phyloP scores from a whole-genome alignment of 2,888 invertebrate species.

The Xanthorhoe spadicearia region DNA sequence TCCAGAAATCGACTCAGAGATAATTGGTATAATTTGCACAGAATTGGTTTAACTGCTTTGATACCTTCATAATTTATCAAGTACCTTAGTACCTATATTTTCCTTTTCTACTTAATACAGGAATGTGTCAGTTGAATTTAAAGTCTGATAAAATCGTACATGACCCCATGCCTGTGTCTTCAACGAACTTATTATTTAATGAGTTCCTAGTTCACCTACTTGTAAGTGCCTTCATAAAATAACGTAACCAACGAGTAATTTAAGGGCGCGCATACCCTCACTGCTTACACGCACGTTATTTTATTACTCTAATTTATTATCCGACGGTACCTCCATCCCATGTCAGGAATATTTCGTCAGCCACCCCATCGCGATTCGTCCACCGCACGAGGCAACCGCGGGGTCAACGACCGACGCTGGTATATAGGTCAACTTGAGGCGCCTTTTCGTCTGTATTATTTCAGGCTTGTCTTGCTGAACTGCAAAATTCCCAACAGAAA shows the following conservation, averaged over 20 bases:
- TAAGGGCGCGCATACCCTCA: not conserved
- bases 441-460: conserved; percentile 78
- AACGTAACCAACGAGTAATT: conserved; percentile 6
- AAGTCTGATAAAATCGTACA: not conserved
- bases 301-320: conserved; percentile 40
- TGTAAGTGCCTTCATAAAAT: not conserved
- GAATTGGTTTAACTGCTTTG: too few species aligned
- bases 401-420: conserved; percentile 76
- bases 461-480: conserved; percentile 58
- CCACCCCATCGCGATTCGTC: conserved; percentile 57
- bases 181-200: not conserved
- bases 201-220: not conserved
- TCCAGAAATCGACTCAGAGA: too few species aligned
- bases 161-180: not conserved
- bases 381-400: conserved; percentile 63
- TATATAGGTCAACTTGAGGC: conserved; percentile 82
- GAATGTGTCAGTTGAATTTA: not conserved
- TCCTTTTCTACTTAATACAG: too few species aligned
- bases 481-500: conserved; percentile 62
- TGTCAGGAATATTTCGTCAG: conserved; percentile 53
- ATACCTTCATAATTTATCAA: too few species aligned
- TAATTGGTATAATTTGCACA: too few species aligned
- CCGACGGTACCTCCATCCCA: conserved; percentile 38
- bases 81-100: too few species aligned
- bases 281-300: conserved; percentile 26